A percentile compares a stretch with the other conserved stretches of the same genome.
phyloP scores from a whole-genome alignment of 2,888 invertebrate species.

The Matsumyia berberina region DNA sequence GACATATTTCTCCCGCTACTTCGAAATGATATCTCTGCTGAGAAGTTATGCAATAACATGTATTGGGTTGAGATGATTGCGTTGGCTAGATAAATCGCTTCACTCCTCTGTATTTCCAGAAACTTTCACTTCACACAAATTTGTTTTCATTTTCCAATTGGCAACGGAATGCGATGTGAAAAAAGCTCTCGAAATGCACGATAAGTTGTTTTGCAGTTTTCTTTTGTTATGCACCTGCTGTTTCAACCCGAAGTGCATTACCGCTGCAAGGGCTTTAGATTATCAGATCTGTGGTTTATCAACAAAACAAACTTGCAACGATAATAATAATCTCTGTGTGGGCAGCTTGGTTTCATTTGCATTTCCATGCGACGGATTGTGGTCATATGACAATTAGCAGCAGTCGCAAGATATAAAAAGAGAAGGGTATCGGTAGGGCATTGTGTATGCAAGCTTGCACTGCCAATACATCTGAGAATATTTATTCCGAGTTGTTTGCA shows the following conservation, averaged over 20 bases:
- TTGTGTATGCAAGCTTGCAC: conserved; percentile 27
- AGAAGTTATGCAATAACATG: conserved; percentile 29
- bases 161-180: background rate
- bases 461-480: background rate
- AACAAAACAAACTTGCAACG: conserved; percentile 3
- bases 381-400: conserved; percentile 25
- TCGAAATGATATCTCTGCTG: background rate
- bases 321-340: conserved; percentile 1
- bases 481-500: conserved; percentile 11
- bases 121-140: conserved; percentile 3
- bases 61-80: background rate
- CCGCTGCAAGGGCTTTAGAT: background rate
- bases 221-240: conserved; percentile 7
- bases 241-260: background rate
- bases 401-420: conserved; percentile 16
- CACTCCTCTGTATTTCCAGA: background rate
- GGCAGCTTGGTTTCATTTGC: conserved; percentile 30
- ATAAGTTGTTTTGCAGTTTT: conserved; percentile 2
- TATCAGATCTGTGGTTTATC: conserved; percentile 7
- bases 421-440: conserved; percentile 1
- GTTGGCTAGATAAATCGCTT: too few relatives aligned
- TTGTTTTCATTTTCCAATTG: background rate
- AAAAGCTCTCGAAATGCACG: background rate
- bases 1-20: conserved; percentile 16
- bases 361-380: conserved; percentile 27